These are phyloP conservation scores for Holacanthus passer DNA, from an alignment of 2,113 vertebrate species.

Conservation along the genomic window DNA sequence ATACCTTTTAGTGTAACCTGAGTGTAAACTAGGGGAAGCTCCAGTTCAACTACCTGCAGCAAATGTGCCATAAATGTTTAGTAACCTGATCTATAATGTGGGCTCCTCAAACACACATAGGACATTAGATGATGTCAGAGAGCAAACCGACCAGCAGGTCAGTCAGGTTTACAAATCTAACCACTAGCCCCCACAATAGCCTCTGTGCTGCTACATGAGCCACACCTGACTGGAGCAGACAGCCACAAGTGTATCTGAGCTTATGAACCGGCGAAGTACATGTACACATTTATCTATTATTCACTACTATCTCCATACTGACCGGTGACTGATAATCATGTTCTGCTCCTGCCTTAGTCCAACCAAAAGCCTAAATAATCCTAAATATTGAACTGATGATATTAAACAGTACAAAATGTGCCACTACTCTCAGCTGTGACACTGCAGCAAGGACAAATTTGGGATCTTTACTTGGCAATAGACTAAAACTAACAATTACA, in stretches of 20 bases:
- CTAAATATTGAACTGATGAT: background rate
- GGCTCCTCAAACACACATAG: conserved; percentile 29
- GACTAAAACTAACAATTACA: conserved; percentile 2
- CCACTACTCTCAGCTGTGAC: background rate
- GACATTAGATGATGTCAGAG: background rate
- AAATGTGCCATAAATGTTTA: background rate
- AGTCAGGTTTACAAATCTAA: conserved; percentile 54
- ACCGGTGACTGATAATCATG: background rate
- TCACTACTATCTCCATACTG: background rate
- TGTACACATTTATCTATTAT: background rate
- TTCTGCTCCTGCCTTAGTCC: background rate
- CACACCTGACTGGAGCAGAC: conserved; percentile 26
- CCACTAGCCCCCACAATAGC: background rate
- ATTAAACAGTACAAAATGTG: background rate
- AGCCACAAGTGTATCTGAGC: background rate
- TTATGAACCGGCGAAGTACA: background rate
- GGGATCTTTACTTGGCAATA: background rate
- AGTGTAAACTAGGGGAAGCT: background rate
- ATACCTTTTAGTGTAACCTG: too few relatives aligned
- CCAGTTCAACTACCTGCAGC: background rate
- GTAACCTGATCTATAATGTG: background rate
- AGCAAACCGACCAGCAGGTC: conserved; percentile 55
- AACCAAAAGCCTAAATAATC: background rate
- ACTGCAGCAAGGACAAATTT: background rate
- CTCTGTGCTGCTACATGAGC: too few relatives aligned